Conservation (phyloP, 2,888 invertebrate species). For the Caenorhabditis virilis region DNA sequence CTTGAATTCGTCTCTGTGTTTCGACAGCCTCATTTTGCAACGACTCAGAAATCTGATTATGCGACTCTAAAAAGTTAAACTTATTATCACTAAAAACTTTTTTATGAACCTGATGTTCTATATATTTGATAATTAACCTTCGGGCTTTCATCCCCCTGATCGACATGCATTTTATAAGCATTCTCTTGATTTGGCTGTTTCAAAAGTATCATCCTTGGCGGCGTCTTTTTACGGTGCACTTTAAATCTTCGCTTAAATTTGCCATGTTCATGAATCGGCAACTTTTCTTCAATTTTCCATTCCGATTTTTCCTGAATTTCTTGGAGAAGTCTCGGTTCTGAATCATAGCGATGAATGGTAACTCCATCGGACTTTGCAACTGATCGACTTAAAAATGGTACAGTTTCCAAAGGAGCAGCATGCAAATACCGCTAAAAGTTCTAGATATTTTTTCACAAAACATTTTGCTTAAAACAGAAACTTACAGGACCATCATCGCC, state of each 20-base stretch:
- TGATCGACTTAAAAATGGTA: conserved; percentile 4
- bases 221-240: conserved; percentile 20
- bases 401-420: conserved; percentile 11
- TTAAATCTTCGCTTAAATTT: conserved; percentile 23
- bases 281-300: conserved; percentile 22
- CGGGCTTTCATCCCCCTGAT: conserved; percentile 11
- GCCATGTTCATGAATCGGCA: conserved; percentile 11
- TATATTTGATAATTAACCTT: conserved; percentile 26
- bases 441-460: not conserved
- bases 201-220: conserved; percentile 31
- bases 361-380: conserved; percentile 9
- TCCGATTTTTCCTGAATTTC: conserved; percentile 12
- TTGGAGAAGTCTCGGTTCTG: conserved; percentile 22
- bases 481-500: conserved; percentile 33
- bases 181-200: not conserved
- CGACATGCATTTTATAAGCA: conserved; percentile 23
- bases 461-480: no score
- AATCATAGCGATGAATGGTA: conserved; percentile 35
- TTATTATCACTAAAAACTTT: conserved; percentile 20
- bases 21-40: conserved; percentile 28
- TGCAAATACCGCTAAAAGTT: conserved; percentile 23
- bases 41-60: conserved; percentile 19
- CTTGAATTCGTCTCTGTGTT: conserved; percentile 32
- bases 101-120: no score
- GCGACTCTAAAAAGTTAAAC: conserved; percentile 15